Evolutionary conservation across 2,888 invertebrate genomes (phyloP).

Genomic region (Drosophila emarginata): DNA sequence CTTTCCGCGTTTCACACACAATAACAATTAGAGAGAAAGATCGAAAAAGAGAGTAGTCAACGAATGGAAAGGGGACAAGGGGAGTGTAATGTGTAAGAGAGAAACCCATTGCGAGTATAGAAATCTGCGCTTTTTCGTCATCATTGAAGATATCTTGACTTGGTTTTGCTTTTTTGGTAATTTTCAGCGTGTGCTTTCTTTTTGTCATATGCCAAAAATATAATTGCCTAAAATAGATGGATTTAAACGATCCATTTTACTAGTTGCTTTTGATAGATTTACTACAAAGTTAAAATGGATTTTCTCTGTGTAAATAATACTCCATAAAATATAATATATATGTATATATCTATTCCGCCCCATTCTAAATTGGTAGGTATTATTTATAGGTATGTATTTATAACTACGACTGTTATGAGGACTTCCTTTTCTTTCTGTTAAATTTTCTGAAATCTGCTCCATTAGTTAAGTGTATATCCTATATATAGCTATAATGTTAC

Average conservation of each 20-base stretch:
- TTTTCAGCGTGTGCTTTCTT: slow-evolving; percentile 36
- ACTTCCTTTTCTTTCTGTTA: background rate
- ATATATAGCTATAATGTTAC: no score
- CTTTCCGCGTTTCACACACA: slow-evolving; percentile 69
- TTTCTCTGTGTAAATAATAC: no score
- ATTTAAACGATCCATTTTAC: slow-evolving; percentile 25
- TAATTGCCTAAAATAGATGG: slow-evolving; percentile 34
- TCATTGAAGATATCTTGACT: slow-evolving; percentile 32
- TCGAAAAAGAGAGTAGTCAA: background rate
- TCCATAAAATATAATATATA: no score
- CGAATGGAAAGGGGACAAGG: background rate
- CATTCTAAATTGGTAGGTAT: no score
- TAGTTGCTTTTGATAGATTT: background rate
- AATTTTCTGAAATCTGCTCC: background rate
- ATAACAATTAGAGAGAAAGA: slow-evolving; percentile 11
- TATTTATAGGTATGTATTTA: no score
- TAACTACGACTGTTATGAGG: no score
- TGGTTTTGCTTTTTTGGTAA: slow-evolving; percentile 22
- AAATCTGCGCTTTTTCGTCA: slow-evolving; percentile 50
- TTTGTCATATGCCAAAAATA: slow-evolving; percentile 21
- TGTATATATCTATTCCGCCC: no score
- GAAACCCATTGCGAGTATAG: slow-evolving; percentile 33
- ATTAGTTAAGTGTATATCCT: no score
- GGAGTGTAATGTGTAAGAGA: background rate
- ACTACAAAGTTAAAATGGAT: background rate